Base-by-base conservation (phyloP, 2,797 vertebrate genomes). In the Spinibarbus caldwelli region DNA sequence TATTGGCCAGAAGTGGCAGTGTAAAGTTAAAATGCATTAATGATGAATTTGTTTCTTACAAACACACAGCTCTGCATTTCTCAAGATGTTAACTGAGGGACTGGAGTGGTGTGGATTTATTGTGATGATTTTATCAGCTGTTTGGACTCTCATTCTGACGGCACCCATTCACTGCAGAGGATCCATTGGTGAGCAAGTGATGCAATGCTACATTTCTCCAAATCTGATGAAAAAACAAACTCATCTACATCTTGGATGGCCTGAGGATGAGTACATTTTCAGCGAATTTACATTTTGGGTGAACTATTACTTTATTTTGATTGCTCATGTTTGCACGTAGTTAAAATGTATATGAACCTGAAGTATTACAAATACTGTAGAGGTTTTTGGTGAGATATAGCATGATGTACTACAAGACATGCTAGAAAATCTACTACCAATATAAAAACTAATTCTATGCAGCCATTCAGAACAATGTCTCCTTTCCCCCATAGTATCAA, bases 261-360 rank as follows among this genome's bases (percentile, higher is more conserved):
- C 3, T 54, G 6, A 0, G 21, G 21, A 7, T 9, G 8, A 23
- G 52, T 0, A 7, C 0, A 10, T 10, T 10, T 23, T 10, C 3
- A n/a, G 23, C 52, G n/a, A 4, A 1, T 52, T 4, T 0, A 0
- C 9, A n/a, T n/a, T 23, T 57, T 47, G 2, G 10, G 1, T 7
- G 6, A 31, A 64, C 59, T 31, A 31, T 31, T 64, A 14, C 2
- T 31, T 64, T 12, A 6, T 47, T 10, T 19, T 47, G 31, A n/a
- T n/a, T n/a, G n/a, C n/a, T n/a, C 14, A 67, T 47, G 26, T 11
- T 36, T 4, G 47, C 59, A n/a, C n/a, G n/a, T n/a, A n/a, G n/a
- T n/a, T n/a, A n/a, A n/a, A 80, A 47, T n/a, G 7, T 62, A 7
- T 5, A 31, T n/a, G n/a, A n/a, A n/a, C n/a, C n/a, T 43, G 14